These are phyloP conservation scores for Cryptomyrus ogoouensis DNA, from an alignment of 2,113 vertebrate species.

Conservation along the genomic window DNA sequence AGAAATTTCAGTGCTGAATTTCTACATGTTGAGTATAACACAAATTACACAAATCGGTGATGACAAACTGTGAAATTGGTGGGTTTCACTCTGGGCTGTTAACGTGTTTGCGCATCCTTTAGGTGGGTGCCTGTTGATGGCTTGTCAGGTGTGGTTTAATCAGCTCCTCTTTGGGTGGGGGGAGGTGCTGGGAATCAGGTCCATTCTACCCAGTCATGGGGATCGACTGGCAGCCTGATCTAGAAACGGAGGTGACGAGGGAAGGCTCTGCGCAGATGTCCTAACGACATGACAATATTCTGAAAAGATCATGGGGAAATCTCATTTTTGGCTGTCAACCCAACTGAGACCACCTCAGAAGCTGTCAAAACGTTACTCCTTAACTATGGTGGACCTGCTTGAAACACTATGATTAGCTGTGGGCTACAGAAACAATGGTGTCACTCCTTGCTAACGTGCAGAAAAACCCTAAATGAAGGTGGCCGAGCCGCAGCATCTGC, in stretches of 20 bases:
- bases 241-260: not conserved
- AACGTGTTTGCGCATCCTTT: not conserved
- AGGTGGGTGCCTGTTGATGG: not conserved
- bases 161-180: not conserved
- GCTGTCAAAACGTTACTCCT: not conserved
- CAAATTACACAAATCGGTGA: not conserved
- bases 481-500: not conserved
- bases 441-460: not conserved
- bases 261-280: not conserved
- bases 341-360: not conserved
- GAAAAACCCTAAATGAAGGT: not conserved
- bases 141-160: not conserved
- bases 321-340: not conserved
- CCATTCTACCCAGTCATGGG: not conserved
- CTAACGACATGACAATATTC: not conserved
- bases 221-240: not conserved
- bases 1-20: not conserved
- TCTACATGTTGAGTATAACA: not conserved
- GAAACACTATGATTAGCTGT: not conserved
- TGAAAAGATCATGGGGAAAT: not conserved
- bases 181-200: not conserved
- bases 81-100: not conserved
- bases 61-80: not conserved
- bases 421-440: not conserved
- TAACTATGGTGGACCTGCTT: not conserved